phyloP scores from a whole-genome alignment of 1,140 invertebrate species.

The Sarcophaga bullata region DNA sequence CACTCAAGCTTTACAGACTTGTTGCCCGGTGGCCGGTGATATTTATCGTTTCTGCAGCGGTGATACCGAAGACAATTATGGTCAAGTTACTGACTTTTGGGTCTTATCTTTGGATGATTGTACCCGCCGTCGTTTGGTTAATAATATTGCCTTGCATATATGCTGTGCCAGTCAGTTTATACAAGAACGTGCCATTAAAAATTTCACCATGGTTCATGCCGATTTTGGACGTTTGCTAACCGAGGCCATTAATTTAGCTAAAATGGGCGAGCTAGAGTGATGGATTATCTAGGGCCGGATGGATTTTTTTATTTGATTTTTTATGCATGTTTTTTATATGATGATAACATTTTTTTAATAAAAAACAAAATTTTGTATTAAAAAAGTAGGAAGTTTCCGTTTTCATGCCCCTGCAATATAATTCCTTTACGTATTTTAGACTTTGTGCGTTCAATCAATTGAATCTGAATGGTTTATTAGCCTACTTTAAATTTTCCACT shows the following conservation, averaged over 20 bases:
- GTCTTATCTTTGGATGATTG: conserved; percentile 79
- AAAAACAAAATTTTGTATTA: too few relatives aligned
- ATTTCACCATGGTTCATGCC: conserved; percentile 76
- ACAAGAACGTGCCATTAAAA: conserved; percentile 81
- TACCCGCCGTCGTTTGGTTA: conserved; percentile 77
- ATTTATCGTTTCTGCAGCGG: conserved; percentile 80
- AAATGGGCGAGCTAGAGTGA: conserved; percentile 64
- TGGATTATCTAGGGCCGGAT: too few relatives aligned
- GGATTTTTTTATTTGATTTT: too few relatives aligned
- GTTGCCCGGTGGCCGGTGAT: conserved; percentile 69
- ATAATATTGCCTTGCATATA: conserved; percentile 84
- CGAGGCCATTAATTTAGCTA: conserved; percentile 71
- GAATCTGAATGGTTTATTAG: background rate
- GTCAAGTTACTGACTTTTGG: conserved; percentile 86
- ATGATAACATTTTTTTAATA: too few relatives aligned
- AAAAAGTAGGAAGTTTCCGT: too few relatives aligned
- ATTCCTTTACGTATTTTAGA: too few relatives aligned
- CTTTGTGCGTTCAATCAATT: background rate
- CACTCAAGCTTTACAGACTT: conserved; percentile 69
- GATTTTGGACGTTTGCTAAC: conserved; percentile 75
- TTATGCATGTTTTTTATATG: too few relatives aligned
- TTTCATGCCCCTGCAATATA: too few relatives aligned
- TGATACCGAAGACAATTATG: conserved; percentile 89
- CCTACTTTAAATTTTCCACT: background rate
- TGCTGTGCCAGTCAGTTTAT: conserved; percentile 85